Evolutionary conservation across 2,888 invertebrate genomes (phyloP), one percentile per base, ranked within the genome.

Genomic region (Melieria crassipennis): DNA sequence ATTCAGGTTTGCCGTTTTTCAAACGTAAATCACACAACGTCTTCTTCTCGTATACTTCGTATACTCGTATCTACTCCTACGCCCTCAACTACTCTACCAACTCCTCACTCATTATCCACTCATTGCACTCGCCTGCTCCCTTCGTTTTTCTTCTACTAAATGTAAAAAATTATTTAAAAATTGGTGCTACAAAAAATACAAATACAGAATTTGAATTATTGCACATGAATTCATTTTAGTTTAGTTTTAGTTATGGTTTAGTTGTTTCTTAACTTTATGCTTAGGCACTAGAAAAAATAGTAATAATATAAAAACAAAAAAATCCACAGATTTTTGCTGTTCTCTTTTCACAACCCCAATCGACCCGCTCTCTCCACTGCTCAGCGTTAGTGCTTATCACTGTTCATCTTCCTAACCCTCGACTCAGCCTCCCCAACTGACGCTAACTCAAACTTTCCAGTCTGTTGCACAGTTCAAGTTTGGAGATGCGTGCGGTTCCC

Each of bases 161-260:
- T 52, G 13, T 30, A 52, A 50, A 50, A 4, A 52, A 52, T 52
- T 52, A 52, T 52, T 52, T 73, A 78, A 77, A 75, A 70, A 68
- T 75, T 73, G 73, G 75, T 77, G 76, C 77, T 71, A 57, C 71
- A 73, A 73, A 30, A 30, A 30, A 30, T 30, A 74, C 76, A 78
- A 75, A 73, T 60, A 65, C 61, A 65, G 65, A 70, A 3, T 74
- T 79, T 82, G 79, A 81, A 82, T 82, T 83, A 79, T 81, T 81
- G 76, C 75, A 81, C 82, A 79, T 70, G 55, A 64, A 61, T 65
- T 47, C 57, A 5, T 16, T 48, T 61, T 43, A 43, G 65, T 47
- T 61, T 70, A 42, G 30, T 63, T 16, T 70, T 69, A 50, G 10
- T 58, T 30, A 57, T 42, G 13, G 43, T 42, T 69, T 50, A 52